Evolutionary conservation across 2,113 vertebrate genomes (phyloP), one percentile per base, ranked within the genome.

Genomic region (Microcebus jonahi): DNA sequence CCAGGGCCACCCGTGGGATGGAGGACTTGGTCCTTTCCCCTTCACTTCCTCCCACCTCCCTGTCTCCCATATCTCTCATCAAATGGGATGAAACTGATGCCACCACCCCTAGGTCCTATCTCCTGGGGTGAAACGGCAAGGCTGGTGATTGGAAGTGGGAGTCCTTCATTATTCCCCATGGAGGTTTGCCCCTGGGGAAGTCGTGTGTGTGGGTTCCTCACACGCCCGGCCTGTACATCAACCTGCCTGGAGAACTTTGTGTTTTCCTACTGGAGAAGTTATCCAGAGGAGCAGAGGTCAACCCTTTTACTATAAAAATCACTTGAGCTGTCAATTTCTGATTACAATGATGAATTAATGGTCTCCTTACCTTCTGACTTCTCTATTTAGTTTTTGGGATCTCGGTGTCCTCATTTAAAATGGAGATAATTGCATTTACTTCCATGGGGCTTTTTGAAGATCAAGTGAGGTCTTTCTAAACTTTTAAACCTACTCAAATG

Each of bases 201-300:
- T 45, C 9, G 7, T 31, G 10, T 45, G 23, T 31, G 10, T 45
- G 23, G 27, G 8, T 67, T 50, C 17, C 53, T 65, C 17, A n/a
- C 2, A 3, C 3, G 1, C 13, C 27, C 18, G 2, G 29, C 14
- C 0, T 18, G 29, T 8, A 1, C 10, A 2, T 13, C 71, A 36
- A 14, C 36, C 29, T 13, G 68, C 63, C 34, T 8, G 23, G 39
- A 63, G 36, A 91, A 29, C 21, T 87, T 50, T 79, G 18, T 88
- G 29, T 92, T 87, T 95, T 71, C 39, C n/a, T 42, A 13, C 8
- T 34, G 29, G 29, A 34, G 36, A 91, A 61, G 67, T 61, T 63
- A 42, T 75, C 18, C 8, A n/a, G 14, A 70, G 20, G 34, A 75
- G 23, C 31, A 25, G 42, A 63, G 4, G 67, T 55, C 80, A 86